Base-by-base conservation (phyloP, 2,797 vertebrate genomes). In the Garrulus glandarius region DNA sequence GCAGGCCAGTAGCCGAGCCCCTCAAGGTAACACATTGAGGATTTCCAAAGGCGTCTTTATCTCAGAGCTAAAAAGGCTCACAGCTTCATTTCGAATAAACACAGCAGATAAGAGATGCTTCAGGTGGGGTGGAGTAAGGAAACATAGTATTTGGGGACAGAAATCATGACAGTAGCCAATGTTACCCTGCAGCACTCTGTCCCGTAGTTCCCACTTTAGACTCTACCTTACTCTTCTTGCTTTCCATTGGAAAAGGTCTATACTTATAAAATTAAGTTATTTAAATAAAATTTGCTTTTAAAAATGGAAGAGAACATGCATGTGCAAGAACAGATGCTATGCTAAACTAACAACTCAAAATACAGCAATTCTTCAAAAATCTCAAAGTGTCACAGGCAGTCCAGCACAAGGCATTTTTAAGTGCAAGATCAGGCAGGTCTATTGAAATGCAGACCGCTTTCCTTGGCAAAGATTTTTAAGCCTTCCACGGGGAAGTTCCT, bases 321-420 rank as follows among this genome's bases (percentile, higher is more conserved):
- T 59, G 57, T 92, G 81, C 95, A 87, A 87, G 81, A 97, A 94
- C 59, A 96, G 93, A 94, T 90, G 71, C 83, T 95, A 85, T 69
- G 52, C 84, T 92, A 94, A 94, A 92, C 64, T 93, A 96, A 41
- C 53, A 89, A 93, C 60, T 83, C 46, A 84, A 93, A 95, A 85
- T 65, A 87, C 50, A 82, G 46, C 83, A 85, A 93, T 91, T 96
- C 68, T 82, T 85, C 52, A 84, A 89, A 94, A 96, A 88, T 56
- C 56, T 87, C 72, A 17, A 91, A 95, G 80, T 87, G 49, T 89
- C 91, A 96, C 86, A 94, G 90, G 93, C 95, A 94, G 89, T 96
- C 89, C 95, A 97, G 89, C 89, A 95, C 82, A 94, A 96, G 93
- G 91, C 91, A 89, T 96, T 96, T 81, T 91, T 91, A 95, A 96